phyloP scores from a whole-genome alignment of 2,888 invertebrate genomes.

The Galerucella calmariensis region DNA sequence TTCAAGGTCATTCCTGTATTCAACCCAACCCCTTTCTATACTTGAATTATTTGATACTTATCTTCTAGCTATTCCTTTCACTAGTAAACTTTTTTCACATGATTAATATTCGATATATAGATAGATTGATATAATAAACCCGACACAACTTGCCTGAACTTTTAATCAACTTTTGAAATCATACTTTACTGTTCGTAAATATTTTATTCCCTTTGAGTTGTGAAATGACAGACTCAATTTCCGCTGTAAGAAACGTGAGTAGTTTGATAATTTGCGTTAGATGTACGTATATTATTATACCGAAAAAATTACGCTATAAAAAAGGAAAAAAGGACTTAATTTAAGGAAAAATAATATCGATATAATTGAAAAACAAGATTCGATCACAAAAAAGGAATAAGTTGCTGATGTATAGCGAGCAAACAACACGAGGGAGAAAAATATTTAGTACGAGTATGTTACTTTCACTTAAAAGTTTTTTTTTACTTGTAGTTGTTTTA shows the following conservation, averaged over 20 bases:
- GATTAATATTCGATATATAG: no score
- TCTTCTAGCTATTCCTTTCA: no score
- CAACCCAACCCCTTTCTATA: no score
- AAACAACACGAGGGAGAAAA: background rate
- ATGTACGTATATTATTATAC: no score
- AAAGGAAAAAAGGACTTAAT: no score
- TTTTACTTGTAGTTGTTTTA: background rate
- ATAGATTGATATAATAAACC: background rate
- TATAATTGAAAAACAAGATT: no score
- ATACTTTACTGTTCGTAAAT: background rate
- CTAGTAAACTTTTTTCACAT: no score
- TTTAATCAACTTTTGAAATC: background rate
- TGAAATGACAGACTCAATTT: background rate
- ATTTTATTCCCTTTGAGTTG: background rate
- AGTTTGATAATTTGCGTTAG: background rate
- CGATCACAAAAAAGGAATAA: background rate
- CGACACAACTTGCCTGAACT: background rate
- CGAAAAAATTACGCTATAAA: no score
- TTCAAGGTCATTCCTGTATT: no score
- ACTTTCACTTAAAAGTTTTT: background rate
- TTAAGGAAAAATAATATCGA: no score
- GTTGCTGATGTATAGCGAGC: background rate
- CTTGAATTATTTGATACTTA: no score
- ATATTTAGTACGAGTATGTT: constrained; percentile 1
- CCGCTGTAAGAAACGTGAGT: background rate